Percentiles rank a stretch among this genome's conserved stretches.
phyloP scores from a whole-genome alignment of 2,797 vertebrate species.

The Lerista edwardsae region DNA sequence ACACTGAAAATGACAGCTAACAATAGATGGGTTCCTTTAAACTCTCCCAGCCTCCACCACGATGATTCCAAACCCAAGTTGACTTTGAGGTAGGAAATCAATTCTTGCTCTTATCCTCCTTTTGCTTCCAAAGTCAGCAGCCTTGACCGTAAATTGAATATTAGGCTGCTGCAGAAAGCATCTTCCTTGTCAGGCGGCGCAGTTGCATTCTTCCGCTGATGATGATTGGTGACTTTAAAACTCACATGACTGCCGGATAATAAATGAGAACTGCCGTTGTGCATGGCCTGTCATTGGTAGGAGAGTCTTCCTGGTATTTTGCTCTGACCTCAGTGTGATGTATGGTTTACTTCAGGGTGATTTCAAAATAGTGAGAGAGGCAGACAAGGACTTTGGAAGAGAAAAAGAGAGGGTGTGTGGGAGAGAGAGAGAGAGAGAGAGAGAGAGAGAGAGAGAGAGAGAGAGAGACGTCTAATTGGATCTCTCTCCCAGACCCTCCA shows the following conservation, averaged over 20 bases:
- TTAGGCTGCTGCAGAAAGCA: slow-evolving; percentile 47
- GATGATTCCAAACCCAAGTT: slow-evolving; percentile 54
- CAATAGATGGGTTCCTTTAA: not conserved
- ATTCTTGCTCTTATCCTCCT: slow-evolving; percentile 52
- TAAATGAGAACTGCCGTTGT: slow-evolving; percentile 70
- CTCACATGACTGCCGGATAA: slow-evolving; percentile 61
- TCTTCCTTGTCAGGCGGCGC: slow-evolving; percentile 64
- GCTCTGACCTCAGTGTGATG: slow-evolving; percentile 73
- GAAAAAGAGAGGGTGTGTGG: slow-evolving; percentile 16
- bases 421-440: slow-evolving; percentile 46
- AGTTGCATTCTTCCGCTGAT: slow-evolving; percentile 68
- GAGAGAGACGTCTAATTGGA: slow-evolving; percentile 67
- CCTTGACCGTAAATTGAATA: slow-evolving; percentile 70
- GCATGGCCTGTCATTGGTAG: slow-evolving; percentile 41
- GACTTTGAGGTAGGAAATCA: slow-evolving; percentile 65
- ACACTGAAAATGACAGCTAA: slow-evolving; percentile 6
- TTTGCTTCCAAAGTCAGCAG: slow-evolving; percentile 53
- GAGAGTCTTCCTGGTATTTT: slow-evolving; percentile 45
- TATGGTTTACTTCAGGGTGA: slow-evolving; percentile 69
- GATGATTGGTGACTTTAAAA: slow-evolving; percentile 72
- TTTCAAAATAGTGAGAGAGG: slow-evolving; percentile 68
- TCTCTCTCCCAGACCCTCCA: slow-evolving; percentile 53
- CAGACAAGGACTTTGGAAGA: slow-evolving; percentile 69
- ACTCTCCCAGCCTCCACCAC: slow-evolving; percentile 21
- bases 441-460: not conserved